Evolutionary conservation across 1,140 invertebrate species (phyloP).

Genomic region (Microplitis demolitor): DNA sequence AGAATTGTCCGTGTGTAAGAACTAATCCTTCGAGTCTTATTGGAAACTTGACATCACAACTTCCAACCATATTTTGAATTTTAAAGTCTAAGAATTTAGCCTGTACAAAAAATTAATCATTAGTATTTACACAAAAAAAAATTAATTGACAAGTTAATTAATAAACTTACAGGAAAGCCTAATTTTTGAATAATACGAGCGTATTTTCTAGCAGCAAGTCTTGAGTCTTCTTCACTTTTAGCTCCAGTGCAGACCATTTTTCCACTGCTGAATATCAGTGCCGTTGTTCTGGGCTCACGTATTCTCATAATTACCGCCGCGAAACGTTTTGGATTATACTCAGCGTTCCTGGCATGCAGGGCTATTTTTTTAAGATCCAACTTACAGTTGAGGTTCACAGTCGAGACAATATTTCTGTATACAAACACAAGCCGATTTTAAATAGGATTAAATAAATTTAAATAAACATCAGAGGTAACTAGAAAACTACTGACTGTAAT

Average conservation of each 20-base stretch:
- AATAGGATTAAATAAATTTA: slow-evolving; percentile 23
- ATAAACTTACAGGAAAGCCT: slow-evolving; percentile 82
- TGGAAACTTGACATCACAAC: slow-evolving; percentile 99
- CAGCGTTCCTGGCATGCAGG: slow-evolving; percentile 97
- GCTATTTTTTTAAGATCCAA: slow-evolving; percentile 97
- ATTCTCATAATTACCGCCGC: slow-evolving; percentile 99
- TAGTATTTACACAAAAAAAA: neutral
- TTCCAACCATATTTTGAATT: slow-evolving; percentile 99
- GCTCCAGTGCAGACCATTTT: slow-evolving; percentile 99
- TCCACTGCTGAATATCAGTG: slow-evolving; percentile 98
- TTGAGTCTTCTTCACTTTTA: slow-evolving; percentile 97
- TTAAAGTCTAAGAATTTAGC: slow-evolving; percentile 99
- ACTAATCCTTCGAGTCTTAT: slow-evolving; percentile 97
- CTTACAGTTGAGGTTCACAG: slow-evolving; percentile 96
- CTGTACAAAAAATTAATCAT: slow-evolving; percentile 63
- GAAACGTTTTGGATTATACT: slow-evolving; percentile 99
- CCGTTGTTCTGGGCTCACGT: slow-evolving; percentile 96
- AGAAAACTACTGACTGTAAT: slow-evolving; percentile 76
- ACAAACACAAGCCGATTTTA: slow-evolving; percentile 37
- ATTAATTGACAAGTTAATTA: neutral
- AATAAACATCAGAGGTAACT: neutral
- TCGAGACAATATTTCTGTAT: slow-evolving; percentile 94
- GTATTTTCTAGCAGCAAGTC: slow-evolving; percentile 97
- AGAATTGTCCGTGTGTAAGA: slow-evolving; percentile 96
- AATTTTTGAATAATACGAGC: slow-evolving; percentile 99